Conservation (phyloP, 2,113 vertebrate genomes). For the Tamias sibiricus region DNA sequence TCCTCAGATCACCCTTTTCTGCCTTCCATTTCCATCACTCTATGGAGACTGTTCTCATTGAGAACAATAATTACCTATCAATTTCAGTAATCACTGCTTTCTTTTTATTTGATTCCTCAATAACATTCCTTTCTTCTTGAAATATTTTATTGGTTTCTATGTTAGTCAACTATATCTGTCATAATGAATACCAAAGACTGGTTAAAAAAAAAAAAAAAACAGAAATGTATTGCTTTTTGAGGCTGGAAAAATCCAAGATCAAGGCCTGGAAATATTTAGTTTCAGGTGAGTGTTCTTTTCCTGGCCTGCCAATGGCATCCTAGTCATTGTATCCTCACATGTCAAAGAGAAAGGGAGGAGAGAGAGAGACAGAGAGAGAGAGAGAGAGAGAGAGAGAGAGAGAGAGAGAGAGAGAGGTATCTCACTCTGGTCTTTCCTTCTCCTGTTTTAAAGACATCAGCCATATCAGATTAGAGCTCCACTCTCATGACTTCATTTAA, state of each 20-base stretch:
- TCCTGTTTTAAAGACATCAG: neutral
- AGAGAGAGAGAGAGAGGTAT: too few relatives aligned
- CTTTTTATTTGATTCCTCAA: conserved; percentile 8
- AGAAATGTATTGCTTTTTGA: neutral
- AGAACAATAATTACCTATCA: neutral
- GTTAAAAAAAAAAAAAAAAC: neutral
- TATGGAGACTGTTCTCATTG: neutral
- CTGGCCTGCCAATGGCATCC: neutral
- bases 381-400: too few relatives aligned
- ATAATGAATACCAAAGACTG: neutral
- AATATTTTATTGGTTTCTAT: neutral
- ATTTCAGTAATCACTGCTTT: neutral
- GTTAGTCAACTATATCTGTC: neutral
- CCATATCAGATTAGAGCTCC: neutral
- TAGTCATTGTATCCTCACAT: neutral
- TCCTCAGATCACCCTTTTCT: neutral
- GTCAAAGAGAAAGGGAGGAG: neutral
- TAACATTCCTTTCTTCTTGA: neutral
- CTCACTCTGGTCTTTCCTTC: neutral
- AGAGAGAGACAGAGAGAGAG: too few relatives aligned
- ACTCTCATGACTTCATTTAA: neutral
- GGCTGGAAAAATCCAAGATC: neutral
- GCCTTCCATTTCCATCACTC: neutral
- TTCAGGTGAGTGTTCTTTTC: neutral
- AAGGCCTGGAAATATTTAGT: neutral